Evolutionary conservation across 1,140 invertebrate species (phyloP).

Genomic region (Sitodiplosis mosellana): DNA sequence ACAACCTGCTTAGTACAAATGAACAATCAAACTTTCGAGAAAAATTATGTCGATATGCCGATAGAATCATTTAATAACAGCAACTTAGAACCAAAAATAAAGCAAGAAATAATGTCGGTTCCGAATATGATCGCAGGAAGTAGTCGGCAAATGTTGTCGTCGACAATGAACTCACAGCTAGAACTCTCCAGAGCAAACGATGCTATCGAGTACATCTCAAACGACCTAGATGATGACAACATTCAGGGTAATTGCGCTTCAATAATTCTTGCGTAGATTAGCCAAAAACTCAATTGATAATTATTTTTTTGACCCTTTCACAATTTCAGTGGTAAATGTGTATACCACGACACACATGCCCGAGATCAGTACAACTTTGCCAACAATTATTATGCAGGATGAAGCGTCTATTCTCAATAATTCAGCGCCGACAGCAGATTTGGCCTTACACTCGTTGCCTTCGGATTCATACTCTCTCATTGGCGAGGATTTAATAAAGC

Average conservation of each 20-base stretch:
- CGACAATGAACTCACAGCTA: neutral
- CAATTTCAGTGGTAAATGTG: neutral
- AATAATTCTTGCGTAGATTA: neutral
- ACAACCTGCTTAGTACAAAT: constrained; percentile 12
- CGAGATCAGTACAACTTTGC: constrained; percentile 3
- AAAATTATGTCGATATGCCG: neutral
- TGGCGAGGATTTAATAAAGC: neutral
- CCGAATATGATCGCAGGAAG: neutral
- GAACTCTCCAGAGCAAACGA: neutral
- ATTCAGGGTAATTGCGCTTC: neutral
- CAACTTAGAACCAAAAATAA: constrained; percentile 1
- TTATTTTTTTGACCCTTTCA: neutral
- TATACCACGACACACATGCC: constrained; percentile 2
- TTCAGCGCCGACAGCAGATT: neutral
- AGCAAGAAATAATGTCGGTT: constrained; percentile 2
- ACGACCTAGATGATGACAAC: neutral
- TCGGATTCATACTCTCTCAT: neutral
- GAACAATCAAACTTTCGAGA: constrained; percentile 4
- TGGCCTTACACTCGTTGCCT: neutral
- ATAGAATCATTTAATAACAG: neutral
- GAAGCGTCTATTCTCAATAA: neutral
- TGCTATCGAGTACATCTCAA: neutral
- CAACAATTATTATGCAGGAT: constrained; percentile 5
- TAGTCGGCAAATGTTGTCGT: neutral
- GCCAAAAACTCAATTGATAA: too few relatives aligned